phyloP scores from a whole-genome alignment of 2,797 vertebrate genomes.

The Gila robusta region DNA sequence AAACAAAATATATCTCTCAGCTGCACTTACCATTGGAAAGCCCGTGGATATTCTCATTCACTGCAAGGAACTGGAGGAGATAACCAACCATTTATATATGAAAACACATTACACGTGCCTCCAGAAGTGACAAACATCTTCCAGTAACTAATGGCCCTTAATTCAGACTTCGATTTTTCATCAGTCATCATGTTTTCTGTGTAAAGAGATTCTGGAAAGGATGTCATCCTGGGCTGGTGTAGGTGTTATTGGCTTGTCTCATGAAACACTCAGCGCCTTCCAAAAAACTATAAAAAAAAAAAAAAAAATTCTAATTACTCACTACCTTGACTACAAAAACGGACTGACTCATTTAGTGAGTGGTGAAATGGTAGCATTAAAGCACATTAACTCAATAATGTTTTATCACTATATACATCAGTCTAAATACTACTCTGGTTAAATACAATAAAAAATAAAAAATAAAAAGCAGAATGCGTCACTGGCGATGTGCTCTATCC shows the following conservation, averaged over 20 bases:
- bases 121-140: neutral
- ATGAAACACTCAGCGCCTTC: conserved; percentile 57
- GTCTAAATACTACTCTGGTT: conserved; percentile 31
- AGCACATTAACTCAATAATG: conserved; percentile 42
- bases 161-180: neutral
- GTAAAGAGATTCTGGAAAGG: conserved; percentile 9
- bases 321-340: conserved; percentile 63
- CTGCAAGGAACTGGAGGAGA: neutral
- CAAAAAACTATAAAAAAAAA: conserved; percentile 43
- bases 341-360: conserved; percentile 68
- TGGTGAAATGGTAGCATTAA: conserved; percentile 44
- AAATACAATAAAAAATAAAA: conserved; percentile 1
- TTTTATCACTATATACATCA: conserved; percentile 43
- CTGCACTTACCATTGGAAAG: conserved; percentile 11
- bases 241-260: conserved; percentile 63
- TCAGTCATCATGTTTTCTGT: conserved; percentile 6
- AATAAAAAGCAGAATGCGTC: conserved; percentile 31
- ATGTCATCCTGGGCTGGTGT: conserved; percentile 48
- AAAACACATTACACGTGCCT: conserved; percentile 8
- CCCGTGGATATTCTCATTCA: conserved; percentile 5
- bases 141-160: neutral
- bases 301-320: conserved; percentile 70
- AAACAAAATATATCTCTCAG: conserved; percentile 3
- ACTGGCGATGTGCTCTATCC: conserved; percentile 19
- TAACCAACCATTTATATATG: conserved; percentile 13